These are phyloP conservation scores for Pilophorus perplexus DNA, from an alignment of 2,888 invertebrate species.

Conservation along the genomic window DNA sequence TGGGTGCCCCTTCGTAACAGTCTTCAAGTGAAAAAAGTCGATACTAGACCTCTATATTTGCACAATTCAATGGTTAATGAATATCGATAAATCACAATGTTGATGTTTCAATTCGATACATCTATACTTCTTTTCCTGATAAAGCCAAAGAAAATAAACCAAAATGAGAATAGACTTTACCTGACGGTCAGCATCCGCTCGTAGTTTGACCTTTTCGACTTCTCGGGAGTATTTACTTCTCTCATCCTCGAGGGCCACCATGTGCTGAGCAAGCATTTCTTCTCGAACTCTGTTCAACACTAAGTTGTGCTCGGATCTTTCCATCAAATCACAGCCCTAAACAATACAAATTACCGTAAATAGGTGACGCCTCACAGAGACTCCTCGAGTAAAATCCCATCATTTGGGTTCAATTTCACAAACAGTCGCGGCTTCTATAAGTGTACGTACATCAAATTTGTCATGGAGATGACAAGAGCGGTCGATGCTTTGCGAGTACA, in stretches of 20 bases:
- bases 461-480: constrained; percentile 24
- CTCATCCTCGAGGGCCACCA: constrained; percentile 57
- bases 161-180: too few species aligned
- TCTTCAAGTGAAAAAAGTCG: too few species aligned
- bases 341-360: not conserved
- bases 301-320: constrained; percentile 58
- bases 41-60: too few species aligned
- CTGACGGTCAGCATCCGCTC: constrained; percentile 59
- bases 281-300: constrained; percentile 67
- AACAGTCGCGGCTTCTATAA: not conserved
- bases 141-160: too few species aligned
- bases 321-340: constrained; percentile 34
- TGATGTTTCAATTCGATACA: too few species aligned
- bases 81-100: too few species aligned
- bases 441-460: constrained; percentile 25
- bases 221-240: constrained; percentile 56
- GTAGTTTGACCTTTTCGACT: constrained; percentile 54
- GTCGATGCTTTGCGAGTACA: constrained; percentile 33
- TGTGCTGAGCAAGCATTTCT: constrained; percentile 63
- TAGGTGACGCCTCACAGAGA: not conserved
- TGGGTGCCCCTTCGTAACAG: too few species aligned
- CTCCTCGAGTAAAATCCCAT: too few species aligned
- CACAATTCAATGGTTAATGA: too few species aligned
- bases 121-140: too few species aligned
- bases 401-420: not conserved